These are phyloP conservation scores for Tortrix viridana DNA, from an alignment of 2,888 invertebrate species.

Conservation along the genomic window DNA sequence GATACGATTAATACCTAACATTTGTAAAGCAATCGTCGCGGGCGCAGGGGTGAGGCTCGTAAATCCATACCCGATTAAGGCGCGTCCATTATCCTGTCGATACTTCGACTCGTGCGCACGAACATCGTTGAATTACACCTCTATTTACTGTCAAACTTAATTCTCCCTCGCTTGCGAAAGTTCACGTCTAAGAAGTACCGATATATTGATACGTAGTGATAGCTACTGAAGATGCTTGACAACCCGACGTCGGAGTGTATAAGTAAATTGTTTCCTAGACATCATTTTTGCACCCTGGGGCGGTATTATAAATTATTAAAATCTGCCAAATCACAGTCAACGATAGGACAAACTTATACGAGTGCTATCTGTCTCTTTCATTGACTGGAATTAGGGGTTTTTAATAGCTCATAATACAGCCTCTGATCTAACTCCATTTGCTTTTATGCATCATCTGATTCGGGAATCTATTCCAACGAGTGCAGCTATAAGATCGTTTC, in stretches of 20 bases:
- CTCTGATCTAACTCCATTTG: too few relatives aligned
- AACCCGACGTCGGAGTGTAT: background rate
- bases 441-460: too few relatives aligned
- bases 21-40: slow-evolving; percentile 60
- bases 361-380: too few relatives aligned
- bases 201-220: slow-evolving; percentile 20
- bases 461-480: too few relatives aligned
- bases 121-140: slow-evolving; percentile 80
- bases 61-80: slow-evolving; percentile 59
- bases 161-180: slow-evolving; percentile 76
- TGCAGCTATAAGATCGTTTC: too few relatives aligned
- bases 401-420: too few relatives aligned
- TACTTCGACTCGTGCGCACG: slow-evolving; percentile 79
- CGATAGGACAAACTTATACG: too few relatives aligned
- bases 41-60: slow-evolving; percentile 59
- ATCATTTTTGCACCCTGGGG: background rate
- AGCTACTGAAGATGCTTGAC: slow-evolving; percentile 15
- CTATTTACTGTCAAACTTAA: slow-evolving; percentile 82
- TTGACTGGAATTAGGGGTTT: too few relatives aligned
- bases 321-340: too few relatives aligned
- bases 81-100: slow-evolving; percentile 78
- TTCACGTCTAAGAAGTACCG: slow-evolving; percentile 47
- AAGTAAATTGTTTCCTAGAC: background rate
- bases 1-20: slow-evolving; percentile 68
- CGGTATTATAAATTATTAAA: too few relatives aligned